A percentile compares a stretch with the other conserved stretches of the same genome.
Evolutionary conservation across 2,797 vertebrate species (phyloP).

Genomic region (Catostomus latipinnis): DNA sequence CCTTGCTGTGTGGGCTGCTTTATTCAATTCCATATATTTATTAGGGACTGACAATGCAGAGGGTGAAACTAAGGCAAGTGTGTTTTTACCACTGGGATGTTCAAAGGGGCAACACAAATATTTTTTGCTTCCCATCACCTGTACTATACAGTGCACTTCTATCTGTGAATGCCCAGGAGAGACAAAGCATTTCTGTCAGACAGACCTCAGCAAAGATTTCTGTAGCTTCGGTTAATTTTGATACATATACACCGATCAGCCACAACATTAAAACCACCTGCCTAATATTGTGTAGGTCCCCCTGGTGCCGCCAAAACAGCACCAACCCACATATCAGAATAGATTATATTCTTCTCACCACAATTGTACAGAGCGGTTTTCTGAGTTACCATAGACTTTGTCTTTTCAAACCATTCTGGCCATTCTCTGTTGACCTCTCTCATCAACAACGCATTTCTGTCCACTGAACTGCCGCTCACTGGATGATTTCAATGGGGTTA

Average conservation of each 20-base stretch:
- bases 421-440: too few species aligned
- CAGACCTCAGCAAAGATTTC: background rate
- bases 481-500: too few species aligned
- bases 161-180: slow-evolving; percentile 30
- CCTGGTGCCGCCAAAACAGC: too few species aligned
- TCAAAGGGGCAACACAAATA: slow-evolving; percentile 27
- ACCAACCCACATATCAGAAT: too few species aligned
- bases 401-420: too few species aligned
- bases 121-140: slow-evolving; percentile 12
- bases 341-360: too few species aligned
- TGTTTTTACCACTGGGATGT: slow-evolving; percentile 37
- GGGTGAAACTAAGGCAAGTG: slow-evolving; percentile 29
- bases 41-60: slow-evolving; percentile 37
- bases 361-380: too few species aligned
- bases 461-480: too few species aligned
- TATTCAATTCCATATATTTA: slow-evolving; percentile 46
- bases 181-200: slow-evolving; percentile 14
- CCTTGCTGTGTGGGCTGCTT: slow-evolving; percentile 10
- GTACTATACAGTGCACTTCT: slow-evolving; percentile 12
- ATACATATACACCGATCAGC: background rate
- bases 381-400: too few species aligned
- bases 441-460: too few species aligned
- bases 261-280: background rate
- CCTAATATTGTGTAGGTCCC: too few species aligned
- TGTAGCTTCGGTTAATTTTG: background rate